phyloP scores from a whole-genome alignment of 2,113 vertebrate genomes.

The Petaurus breviceps region DNA sequence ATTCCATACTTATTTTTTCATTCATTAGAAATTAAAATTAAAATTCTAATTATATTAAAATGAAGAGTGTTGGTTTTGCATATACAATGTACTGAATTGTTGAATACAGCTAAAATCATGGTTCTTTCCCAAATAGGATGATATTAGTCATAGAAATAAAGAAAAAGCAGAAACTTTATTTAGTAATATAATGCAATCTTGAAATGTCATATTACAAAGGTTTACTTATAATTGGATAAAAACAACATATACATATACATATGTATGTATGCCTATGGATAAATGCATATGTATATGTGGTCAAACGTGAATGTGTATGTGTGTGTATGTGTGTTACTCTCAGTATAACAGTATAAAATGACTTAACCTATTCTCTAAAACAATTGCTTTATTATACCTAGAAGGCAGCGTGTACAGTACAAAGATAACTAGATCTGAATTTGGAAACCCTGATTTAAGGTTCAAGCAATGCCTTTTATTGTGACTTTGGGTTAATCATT shows the following conservation, averaged over 20 bases:
- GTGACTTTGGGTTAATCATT: neutral
- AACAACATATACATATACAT: neutral
- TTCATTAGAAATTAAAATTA: constrained; percentile 26
- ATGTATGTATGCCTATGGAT: neutral
- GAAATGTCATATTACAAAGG: neutral
- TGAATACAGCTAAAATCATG: constrained; percentile 27
- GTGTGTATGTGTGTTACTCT: neutral
- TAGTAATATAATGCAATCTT: neutral
- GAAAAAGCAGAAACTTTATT: neutral
- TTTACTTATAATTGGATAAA: neutral
- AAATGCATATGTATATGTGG: neutral
- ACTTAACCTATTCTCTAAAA: neutral
- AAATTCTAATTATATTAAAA: neutral
- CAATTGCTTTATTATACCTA: neutral
- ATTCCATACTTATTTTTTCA: neutral
- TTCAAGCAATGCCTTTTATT: neutral
- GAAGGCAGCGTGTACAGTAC: neutral
- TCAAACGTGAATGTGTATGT: too few relatives aligned
- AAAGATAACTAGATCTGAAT: neutral
- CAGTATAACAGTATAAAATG: neutral
- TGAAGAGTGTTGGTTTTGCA: neutral
- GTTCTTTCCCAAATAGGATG: constrained; percentile 28
- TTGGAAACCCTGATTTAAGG: neutral
- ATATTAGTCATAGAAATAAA: neutral
- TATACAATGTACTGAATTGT: neutral